Evolutionary conservation across 2,888 invertebrate genomes (phyloP), one percentile per base, ranked within the genome.

Genomic region (Idaea dimidiata): DNA sequence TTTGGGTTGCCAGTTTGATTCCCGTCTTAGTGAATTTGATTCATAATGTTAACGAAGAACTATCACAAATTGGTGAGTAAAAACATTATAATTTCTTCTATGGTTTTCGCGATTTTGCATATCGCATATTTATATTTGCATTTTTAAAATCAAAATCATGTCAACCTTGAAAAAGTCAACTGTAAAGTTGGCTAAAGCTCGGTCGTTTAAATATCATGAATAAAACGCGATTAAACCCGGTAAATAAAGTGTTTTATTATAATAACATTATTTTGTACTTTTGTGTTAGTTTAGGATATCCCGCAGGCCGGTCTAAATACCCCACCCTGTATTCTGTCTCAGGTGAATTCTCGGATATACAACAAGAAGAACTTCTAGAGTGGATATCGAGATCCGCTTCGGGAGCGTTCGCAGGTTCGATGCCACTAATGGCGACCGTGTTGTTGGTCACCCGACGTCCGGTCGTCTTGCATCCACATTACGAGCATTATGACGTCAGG

Each of bases 401-500:
- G 3, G 82, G 86, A 59, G 96, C 95, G 43, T 97, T 97, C 90
- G 97, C 97, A 17, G 97, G 97, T 6, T 96, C 97, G 58, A 96
- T 97, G 95, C 96, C 97, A 0, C 92, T 97, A 0, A 95, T 97
- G 94, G 97, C 97, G 10, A 95, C 96, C 54, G 92, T 98, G 16
- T 94, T 97, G 89, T 86, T 98, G 62, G 94, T 95, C 14, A 96
- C 97, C 0, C 88, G 94, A 7, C 89, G 97, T 32, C 96, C 97
- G 0, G 94, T 98, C 58, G 95, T 97, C 0, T 96, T 97, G 68
- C 97, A 98, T 86, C 97, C 98, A 0, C 97, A 97, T 79, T 97
- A 97, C 78, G 98, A 98, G 82, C 95, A 96, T 84, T 93, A 93
- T 33, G 95, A 95, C 60, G 94, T 97, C 69, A 94, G 97, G 97